phyloP scores from a whole-genome alignment of 2,888 invertebrate genomes.

The Nasonovia ribisnigri region DNA sequence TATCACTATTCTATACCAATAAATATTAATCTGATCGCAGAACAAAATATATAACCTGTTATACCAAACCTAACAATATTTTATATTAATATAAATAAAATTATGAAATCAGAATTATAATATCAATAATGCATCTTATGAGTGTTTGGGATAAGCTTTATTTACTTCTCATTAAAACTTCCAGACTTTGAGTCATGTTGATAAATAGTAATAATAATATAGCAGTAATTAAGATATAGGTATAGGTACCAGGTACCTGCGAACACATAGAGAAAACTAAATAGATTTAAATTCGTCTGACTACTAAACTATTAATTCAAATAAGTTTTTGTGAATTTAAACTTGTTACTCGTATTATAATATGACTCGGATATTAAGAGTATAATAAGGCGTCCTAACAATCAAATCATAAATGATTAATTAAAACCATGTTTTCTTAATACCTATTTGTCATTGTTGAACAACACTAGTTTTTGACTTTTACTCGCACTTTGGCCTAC shows the following conservation, averaged over 20 bases:
- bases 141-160: background rate
- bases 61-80: background rate
- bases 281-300: background rate
- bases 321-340: background rate
- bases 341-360: background rate
- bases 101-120: background rate
- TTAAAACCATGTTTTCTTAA: conserved; percentile 44
- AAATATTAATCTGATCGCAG: background rate
- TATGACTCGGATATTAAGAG: background rate
- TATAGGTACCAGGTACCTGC: background rate
- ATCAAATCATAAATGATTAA: conserved; percentile 41
- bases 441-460: conserved; percentile 40
- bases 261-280: background rate
- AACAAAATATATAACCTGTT: background rate
- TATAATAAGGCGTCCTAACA: background rate
- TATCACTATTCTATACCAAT: too few species aligned
- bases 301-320: background rate
- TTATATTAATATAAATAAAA: background rate
- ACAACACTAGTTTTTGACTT: conserved; percentile 42
- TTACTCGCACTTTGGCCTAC: background rate
- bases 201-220: background rate
- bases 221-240: background rate
- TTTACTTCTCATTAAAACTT: background rate
- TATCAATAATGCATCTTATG: background rate
- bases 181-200: background rate